Evolutionary conservation across 1,140 invertebrate genomes (phyloP), one percentile per base, ranked within the genome.

Genomic region (Drosophila willistoni): DNA sequence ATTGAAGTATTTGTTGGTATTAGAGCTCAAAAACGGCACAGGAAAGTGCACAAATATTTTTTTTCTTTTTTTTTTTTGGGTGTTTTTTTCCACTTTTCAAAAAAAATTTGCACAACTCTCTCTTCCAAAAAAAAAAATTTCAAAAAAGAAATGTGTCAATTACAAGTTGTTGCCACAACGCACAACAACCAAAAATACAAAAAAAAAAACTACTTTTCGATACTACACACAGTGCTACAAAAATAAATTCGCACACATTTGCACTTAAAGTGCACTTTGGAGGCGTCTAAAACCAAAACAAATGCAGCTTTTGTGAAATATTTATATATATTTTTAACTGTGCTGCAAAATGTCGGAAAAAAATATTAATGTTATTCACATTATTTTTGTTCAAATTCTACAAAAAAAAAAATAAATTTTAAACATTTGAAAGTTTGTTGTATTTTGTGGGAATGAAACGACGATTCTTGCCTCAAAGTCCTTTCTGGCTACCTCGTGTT

Each of bases 401-500:
- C 44, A 12, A 47, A 19, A 47, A 19, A 19, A 47, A 44, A 44
- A 44, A 19, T 22, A 22, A 51, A n/a, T n/a, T n/a, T n/a, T n/a
- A n/a, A 51, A 51, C 9, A 22, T 2, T 44, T 44, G 3, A 44
- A 17, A 14, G 41, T 39, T 17, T 13, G 14, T 2, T 29, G 29
- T 29, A 29, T 29, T 29, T 39, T 51, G 44, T 51, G 44, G 17
- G 17, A 54, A 33, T 41, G 10, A 55, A 60, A 51, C 34, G 12
- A 55, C 51, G 17, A 55, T 14, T 12, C 94, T 94, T 94, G 97
- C 96, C 96, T 97, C 97, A 92, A 96, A 95, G 93, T 98, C 97
- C 95, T 97, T 98, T 93, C 95, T 96, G 93, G 96, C 95, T 93
- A 99, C 97, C 94, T 97, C 96, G 93, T 95, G 95, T 94, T 99